These are phyloP conservation scores for Acrocera orbiculus DNA, from an alignment of 2,888 invertebrate species.

Conservation along the genomic window DNA sequence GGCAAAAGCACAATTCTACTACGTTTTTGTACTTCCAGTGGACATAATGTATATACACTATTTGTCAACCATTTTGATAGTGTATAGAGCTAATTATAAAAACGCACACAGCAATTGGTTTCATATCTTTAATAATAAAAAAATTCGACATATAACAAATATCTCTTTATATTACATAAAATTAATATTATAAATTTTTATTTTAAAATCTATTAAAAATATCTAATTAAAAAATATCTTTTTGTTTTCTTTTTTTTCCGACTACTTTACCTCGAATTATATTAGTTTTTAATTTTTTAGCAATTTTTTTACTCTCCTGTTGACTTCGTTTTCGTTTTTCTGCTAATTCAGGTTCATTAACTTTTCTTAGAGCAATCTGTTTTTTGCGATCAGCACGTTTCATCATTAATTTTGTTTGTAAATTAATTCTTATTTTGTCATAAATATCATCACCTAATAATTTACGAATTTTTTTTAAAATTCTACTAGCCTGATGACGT, in stretches of 20 bases:
- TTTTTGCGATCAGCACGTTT: constrained; percentile 61
- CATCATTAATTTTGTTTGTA: constrained; percentile 49
- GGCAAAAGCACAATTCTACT: too few relatives aligned
- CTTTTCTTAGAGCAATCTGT: constrained; percentile 47
- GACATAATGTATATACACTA: too few relatives aligned
- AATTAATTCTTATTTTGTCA: constrained; percentile 44
- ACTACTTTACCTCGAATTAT: constrained; percentile 27
- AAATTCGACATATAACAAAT: too few relatives aligned
- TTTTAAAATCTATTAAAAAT: too few relatives aligned
- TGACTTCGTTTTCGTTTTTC: constrained; percentile 67
- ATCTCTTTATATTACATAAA: too few relatives aligned
- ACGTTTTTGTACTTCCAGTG: too few relatives aligned
- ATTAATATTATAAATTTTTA: too few relatives aligned
- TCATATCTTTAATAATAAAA: too few relatives aligned
- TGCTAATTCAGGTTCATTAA: constrained; percentile 66
- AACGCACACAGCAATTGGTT: too few relatives aligned
- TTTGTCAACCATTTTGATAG: too few relatives aligned
- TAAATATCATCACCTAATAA: constrained; percentile 54
- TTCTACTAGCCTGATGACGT: constrained; percentile 44
- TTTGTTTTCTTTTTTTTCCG: constrained; percentile 25
- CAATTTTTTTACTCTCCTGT: constrained; percentile 62
- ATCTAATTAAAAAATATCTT: constrained; percentile 21
- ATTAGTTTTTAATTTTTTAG: constrained; percentile 58
- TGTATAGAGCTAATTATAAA: too few relatives aligned
- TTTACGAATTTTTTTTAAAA: constrained; percentile 55